A percentile compares a stretch with the other conserved stretches of the same genome.
Evolutionary conservation across 2,888 invertebrate genomes (phyloP).

Genomic region (Acheta domesticus): DNA sequence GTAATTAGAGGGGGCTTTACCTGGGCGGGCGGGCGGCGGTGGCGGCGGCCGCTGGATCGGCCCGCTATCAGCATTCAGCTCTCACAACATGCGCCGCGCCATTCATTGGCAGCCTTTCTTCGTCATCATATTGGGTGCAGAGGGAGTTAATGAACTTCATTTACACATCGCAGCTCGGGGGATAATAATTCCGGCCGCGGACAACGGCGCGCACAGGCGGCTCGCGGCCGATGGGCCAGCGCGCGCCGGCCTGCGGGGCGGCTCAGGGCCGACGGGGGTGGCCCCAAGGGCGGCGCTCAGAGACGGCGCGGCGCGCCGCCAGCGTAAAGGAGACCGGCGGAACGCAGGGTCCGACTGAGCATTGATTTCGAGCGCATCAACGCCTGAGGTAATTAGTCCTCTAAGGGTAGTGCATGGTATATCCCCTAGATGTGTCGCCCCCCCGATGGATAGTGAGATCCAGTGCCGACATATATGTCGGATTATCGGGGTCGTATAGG

Average conservation of each 20-base stretch:
- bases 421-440: too few species aligned
- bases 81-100: neutral
- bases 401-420: too few species aligned
- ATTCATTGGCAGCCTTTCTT: neutral
- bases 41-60: neutral
- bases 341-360: too few species aligned
- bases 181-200: constrained; percentile 1
- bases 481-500: too few species aligned
- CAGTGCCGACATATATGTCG: too few species aligned
- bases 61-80: neutral
- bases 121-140: constrained; percentile 18
- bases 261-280: neutral
- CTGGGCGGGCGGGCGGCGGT: neutral
- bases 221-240: neutral
- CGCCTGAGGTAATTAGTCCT: too few species aligned
- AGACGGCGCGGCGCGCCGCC: too few species aligned
- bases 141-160: constrained; percentile 18
- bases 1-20: neutral
- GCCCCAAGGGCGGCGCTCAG: neutral
- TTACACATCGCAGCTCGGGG: constrained; percentile 18
- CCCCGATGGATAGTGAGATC: too few species aligned
- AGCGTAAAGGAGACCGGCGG: too few species aligned
- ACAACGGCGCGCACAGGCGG: neutral
- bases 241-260: neutral
- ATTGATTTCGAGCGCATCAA: too few species aligned